phyloP scores from a whole-genome alignment of 2,797 vertebrate genomes.

The Sarcophilus harrisii region DNA sequence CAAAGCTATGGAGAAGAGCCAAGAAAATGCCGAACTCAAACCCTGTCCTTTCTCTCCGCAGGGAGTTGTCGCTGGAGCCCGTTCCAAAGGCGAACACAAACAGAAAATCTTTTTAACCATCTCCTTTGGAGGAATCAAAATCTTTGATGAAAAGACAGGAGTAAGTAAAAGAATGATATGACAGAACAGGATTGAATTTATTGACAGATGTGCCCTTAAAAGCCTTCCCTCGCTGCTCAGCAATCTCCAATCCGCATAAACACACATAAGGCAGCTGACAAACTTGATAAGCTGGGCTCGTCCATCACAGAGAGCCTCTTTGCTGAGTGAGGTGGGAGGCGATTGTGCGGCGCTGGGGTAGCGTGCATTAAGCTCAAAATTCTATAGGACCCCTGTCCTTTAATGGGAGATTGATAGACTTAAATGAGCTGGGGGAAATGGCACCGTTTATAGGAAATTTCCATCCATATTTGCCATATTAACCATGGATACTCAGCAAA shows the following conservation, averaged over 20 bases:
- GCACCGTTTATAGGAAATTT: conserved; percentile 58
- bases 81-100: conserved; percentile 99
- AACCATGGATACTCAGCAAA: conserved; percentile 25
- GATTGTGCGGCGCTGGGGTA: neutral
- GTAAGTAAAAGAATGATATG: conserved; percentile 87
- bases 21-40: conserved; percentile 65
- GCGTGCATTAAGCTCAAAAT: conserved; percentile 65
- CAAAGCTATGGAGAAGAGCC: conserved; percentile 42
- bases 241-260: conserved; percentile 67
- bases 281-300: conserved; percentile 56
- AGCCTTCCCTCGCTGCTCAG: conserved; percentile 58
- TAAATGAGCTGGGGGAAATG: conserved; percentile 33
- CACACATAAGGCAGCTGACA: conserved; percentile 64
- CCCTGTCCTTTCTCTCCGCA: conserved; percentile 83
- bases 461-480: conserved; percentile 47
- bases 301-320: conserved; percentile 71
- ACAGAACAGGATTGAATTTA: conserved; percentile 56
- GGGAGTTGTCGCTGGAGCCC: conserved; percentile 95
- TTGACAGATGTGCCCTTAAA: conserved; percentile 60
- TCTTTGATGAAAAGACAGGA: conserved; percentile 99
- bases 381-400: conserved; percentile 39
- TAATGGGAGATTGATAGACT: conserved; percentile 69
- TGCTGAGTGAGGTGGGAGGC: conserved; percentile 55
- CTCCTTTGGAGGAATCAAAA: conserved; percentile 99
- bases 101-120: conserved; percentile 98